Evolutionary conservation across 2,888 invertebrate genomes (phyloP).

Genomic region (Pammene aurita): DNA sequence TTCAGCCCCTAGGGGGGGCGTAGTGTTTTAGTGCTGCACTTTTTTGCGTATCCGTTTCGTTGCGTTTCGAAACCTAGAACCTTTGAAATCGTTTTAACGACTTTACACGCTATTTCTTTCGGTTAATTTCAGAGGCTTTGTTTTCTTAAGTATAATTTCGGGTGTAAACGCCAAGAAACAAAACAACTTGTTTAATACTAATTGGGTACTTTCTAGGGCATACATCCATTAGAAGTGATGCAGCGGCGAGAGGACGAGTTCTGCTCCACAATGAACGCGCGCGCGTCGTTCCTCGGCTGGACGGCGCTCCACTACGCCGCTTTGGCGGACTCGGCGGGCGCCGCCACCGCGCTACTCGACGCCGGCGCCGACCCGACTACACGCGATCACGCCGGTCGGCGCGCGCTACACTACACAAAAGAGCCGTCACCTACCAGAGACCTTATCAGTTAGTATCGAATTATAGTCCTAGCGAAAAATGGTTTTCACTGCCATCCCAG

Average conservation of each 20-base stretch:
- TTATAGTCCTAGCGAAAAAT: no score
- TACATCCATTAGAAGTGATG: conserved; percentile 89
- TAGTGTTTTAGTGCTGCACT: no score
- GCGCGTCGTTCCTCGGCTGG: conserved; percentile 91
- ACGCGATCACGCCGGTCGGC: conserved; percentile 91
- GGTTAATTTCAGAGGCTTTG: no score
- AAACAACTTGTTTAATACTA: no score
- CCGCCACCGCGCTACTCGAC: conserved; percentile 86
- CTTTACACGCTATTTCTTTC: no score
- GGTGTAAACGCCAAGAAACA: no score
- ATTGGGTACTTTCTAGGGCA: conserved; percentile 67
- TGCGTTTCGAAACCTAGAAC: no score
- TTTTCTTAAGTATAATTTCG: no score
- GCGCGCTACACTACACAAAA: conserved; percentile 88
- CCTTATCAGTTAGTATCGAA: conserved; percentile 57
- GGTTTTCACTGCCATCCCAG: no score
- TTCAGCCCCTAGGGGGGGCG: no score
- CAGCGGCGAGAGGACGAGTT: conserved; percentile 92
- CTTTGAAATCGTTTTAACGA: no score
- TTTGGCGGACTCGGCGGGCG: conserved; percentile 86
- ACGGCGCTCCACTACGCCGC: conserved; percentile 96
- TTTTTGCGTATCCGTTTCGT: no score
- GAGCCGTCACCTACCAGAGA: conserved; percentile 84
- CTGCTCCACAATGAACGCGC: conserved; percentile 86
- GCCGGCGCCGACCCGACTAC: conserved; percentile 89